Percentiles rank a stretch among this genome's conserved stretches.
Evolutionary conservation across 35 echinoderm and acorn worm species (phyloP).

Genomic region (Holothuria glaberrima): DNA sequence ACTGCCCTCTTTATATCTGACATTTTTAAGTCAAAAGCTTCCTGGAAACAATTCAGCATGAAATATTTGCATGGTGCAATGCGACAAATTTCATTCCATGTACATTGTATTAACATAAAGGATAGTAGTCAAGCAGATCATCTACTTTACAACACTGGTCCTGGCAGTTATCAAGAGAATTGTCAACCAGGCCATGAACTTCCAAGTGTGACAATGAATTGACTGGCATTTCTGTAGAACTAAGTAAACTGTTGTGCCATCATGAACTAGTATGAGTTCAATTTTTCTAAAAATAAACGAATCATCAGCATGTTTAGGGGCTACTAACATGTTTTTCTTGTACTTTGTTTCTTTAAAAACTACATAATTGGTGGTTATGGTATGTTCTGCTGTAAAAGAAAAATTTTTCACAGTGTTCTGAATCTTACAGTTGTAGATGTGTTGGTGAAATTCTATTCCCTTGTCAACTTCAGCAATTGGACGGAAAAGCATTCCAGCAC

Average conservation of each 20-base stretch:
- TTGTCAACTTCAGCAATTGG: background rate
- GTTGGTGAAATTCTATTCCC: background rate
- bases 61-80: background rate
- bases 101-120: background rate
- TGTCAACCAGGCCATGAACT: background rate
- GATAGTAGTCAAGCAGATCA: background rate
- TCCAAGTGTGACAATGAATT: background rate
- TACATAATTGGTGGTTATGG: background rate
- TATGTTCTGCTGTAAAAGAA: background rate
- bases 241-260: background rate
- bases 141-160: background rate
- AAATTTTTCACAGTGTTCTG: background rate
- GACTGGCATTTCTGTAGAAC: constrained; percentile 14
- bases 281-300: background rate
- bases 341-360: background rate
- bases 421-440: background rate
- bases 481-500: constrained; percentile 27
- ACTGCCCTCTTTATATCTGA: background rate
- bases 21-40: background rate
- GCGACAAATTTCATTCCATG: background rate
- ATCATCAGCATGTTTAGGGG: no score
- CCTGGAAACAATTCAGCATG: no score
- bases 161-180: background rate
- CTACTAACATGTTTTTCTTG: constrained; percentile 3
- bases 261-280: background rate